Base-by-base conservation (phyloP, 2,888 invertebrate species). In the Lasius platythorax region DNA sequence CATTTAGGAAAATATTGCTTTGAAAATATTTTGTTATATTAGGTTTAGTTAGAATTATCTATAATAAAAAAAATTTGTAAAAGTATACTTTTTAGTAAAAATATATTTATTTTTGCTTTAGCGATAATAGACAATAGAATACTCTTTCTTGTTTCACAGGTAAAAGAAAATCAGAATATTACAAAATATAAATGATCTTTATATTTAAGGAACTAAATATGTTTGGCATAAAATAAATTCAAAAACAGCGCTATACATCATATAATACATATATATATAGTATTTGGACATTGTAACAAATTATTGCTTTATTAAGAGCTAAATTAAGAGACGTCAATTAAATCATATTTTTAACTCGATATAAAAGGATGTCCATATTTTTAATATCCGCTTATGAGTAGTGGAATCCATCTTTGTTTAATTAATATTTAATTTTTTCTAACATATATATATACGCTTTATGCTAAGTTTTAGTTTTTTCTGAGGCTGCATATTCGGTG, bases 401-500 rank as follows among this genome's bases (percentile, higher is more conserved):
- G 12, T 15, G 4, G 33, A 58, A n/a, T 18, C 8, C 33, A 33
- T 46, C 8, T 46, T 33, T 58, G 12, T 79, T 70, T 58, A 46
- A 79, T 79, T 15, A 70, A 70, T 70, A 43, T 33, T 61, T 72
- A 46, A 40, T 61, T 79, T 33, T 72, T n/a, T 8, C 72, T 72
- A 72, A 79, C 11, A 58, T 18, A 5, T 18, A 5, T 18, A 5
- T 23, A 23, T 50, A 64, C 8, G 1, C 28, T 33, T 37, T 9
- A 3, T 23, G 84, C 23, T 89, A 86, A 33, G 53, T 83, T 33
- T 84, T 89, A 2, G 86, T 92, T 83, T 87, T 92, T 63, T 96
- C 96, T 1, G 96, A 96, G 2, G 97, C 96, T 28, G 96, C 95
- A 43, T 95, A 94, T 78, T 95, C 95, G 1, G 97, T 97, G 43